Evolutionary conservation across 2,113 vertebrate species (phyloP).

Genomic region (Pseudonaja textilis): DNA sequence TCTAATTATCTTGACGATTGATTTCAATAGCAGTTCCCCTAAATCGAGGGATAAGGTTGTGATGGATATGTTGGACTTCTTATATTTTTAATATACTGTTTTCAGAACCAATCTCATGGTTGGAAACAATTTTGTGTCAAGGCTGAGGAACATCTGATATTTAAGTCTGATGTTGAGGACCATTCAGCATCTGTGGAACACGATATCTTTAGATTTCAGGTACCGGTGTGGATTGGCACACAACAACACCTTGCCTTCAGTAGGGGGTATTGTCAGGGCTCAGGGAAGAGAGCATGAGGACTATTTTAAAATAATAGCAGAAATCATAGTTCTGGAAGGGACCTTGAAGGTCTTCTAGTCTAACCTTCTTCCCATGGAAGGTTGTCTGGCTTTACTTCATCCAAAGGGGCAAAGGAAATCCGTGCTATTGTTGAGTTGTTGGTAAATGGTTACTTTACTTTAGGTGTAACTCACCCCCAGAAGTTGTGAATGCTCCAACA

Average conservation of each 20-base stretch:
- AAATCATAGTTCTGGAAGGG: neutral
- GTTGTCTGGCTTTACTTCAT: neutral
- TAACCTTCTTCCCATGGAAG: neutral
- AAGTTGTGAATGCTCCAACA: no score
- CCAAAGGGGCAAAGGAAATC: neutral
- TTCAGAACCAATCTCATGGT: neutral
- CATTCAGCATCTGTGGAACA: neutral
- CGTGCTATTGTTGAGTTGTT: neutral
- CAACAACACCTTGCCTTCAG: neutral
- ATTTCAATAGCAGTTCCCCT: slow-evolving; percentile 35
- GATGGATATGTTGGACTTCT: neutral
- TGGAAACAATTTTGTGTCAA: slow-evolving; percentile 17
- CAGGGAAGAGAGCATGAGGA: slow-evolving; percentile 23
- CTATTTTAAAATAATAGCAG: neutral
- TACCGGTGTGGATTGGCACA: neutral
- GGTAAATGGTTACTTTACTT: neutral
- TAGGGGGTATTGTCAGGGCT: neutral
- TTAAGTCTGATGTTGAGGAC: neutral
- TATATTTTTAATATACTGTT: neutral
- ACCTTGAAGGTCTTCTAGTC: neutral
- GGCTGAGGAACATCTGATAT: neutral
- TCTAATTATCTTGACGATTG: slow-evolving; percentile 29
- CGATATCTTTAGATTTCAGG: neutral
- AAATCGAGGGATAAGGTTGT: neutral
- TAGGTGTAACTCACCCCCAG: neutral